These are phyloP conservation scores for Neodontobutis hainanensis DNA, from an alignment of 2,113 vertebrate species.

Conservation along the genomic window DNA sequence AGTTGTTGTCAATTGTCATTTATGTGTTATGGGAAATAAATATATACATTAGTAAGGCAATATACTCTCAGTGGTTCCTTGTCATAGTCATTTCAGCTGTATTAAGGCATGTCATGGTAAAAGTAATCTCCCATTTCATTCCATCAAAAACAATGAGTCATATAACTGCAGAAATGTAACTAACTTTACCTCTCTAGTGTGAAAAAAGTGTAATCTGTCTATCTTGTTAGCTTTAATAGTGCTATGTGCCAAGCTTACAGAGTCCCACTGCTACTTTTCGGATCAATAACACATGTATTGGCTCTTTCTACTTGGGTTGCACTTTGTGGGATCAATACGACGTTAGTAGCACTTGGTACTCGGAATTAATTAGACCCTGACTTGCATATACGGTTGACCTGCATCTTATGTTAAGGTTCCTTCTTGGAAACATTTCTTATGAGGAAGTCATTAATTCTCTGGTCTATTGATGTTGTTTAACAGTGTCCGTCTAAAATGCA, in stretches of 20 bases:
- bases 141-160: too few species aligned
- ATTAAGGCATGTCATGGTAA: too few species aligned
- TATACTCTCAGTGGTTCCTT: too few species aligned
- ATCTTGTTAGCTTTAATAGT: slow-evolving; percentile 19
- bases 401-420: slow-evolving; percentile 21
- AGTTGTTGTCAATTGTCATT: too few species aligned
- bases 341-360: slow-evolving; percentile 34
- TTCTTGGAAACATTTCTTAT: slow-evolving; percentile 41
- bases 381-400: slow-evolving; percentile 19
- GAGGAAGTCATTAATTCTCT: slow-evolving; percentile 33
- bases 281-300: slow-evolving; percentile 63
- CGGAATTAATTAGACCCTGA: slow-evolving; percentile 48
- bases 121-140: too few species aligned
- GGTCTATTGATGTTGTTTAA: slow-evolving; percentile 15
- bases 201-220: slow-evolving; percentile 9
- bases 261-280: slow-evolving; percentile 25
- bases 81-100: too few species aligned
- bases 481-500: slow-evolving; percentile 9
- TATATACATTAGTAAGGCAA: too few species aligned
- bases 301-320: slow-evolving; percentile 36
- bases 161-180: neutral
- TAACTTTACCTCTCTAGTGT: neutral
- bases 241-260: slow-evolving; percentile 12
- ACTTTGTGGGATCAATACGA: slow-evolving; percentile 51
- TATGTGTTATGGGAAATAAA: too few species aligned